Evolutionary conservation across 92 coral and sea anemone genomes (phyloP).

Genomic region (Muricea muricata): DNA sequence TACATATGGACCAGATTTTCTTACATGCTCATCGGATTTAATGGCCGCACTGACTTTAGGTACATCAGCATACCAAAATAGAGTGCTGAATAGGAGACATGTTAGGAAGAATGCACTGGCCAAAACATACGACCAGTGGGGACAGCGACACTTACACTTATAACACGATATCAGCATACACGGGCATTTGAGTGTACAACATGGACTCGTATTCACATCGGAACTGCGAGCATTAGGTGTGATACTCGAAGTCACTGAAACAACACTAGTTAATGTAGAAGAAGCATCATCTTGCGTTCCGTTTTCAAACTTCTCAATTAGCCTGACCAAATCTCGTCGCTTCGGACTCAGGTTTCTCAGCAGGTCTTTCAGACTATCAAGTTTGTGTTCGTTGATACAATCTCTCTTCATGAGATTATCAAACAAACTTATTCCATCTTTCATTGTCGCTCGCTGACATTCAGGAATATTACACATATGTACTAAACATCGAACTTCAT

Average conservation of each 20-base stretch:
- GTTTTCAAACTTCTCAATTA: background rate
- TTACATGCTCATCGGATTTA: background rate
- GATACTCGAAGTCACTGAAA: background rate
- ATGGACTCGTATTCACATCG: background rate
- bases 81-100: background rate
- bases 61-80: constrained; percentile 15
- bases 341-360: constrained; percentile 4
- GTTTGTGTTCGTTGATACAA: constrained; percentile 2
- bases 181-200: background rate
- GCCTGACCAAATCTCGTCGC: constrained; percentile 26
- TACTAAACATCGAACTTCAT: background rate
- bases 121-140: background rate
- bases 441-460: background rate
- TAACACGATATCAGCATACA: background rate
- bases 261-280: background rate
- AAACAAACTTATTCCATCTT: constrained; percentile 18
- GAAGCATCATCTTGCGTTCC: background rate
- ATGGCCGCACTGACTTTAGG: background rate
- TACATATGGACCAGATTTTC: background rate
- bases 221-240: background rate
- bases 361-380: background rate
- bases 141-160: background rate
- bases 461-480: constrained; percentile 7
- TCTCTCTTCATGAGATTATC: constrained; percentile 19
- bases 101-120: background rate